Percentiles rank a stretch among this genome's conserved stretches.
These are phyloP conservation scores for Ligdia adustata DNA, from an alignment of 2,888 invertebrate species.

Conservation along the genomic window DNA sequence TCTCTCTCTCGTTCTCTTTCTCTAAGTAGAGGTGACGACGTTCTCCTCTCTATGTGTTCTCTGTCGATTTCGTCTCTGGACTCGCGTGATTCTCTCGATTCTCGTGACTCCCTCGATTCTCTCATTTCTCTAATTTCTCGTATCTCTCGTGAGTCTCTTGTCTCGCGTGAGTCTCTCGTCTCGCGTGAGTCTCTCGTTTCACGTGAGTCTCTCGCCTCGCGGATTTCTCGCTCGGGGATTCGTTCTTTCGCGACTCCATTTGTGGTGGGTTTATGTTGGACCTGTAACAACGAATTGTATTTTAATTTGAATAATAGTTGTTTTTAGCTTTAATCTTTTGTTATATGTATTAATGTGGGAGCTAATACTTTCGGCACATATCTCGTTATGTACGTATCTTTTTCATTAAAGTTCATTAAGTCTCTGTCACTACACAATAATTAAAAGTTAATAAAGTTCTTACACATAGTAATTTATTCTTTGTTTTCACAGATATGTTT, in stretches of 20 bases:
- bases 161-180: constrained; percentile 44
- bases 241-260: constrained; percentile 78
- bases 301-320: no score
- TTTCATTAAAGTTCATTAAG: no score
- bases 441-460: no score
- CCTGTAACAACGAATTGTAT: constrained; percentile 69
- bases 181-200: constrained; percentile 42
- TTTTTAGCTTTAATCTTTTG: no score
- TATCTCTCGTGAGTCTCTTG: background rate
- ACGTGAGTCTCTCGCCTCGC: constrained; percentile 47
- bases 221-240: constrained; percentile 58
- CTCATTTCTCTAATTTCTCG: constrained; percentile 44
- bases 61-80: constrained; percentile 68
- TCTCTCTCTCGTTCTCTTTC: constrained; percentile 58
- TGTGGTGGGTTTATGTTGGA: constrained; percentile 76
- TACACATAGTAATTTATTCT: no score
- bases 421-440: no score
- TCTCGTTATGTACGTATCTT: no score
- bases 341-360: no score
- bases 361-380: no score
- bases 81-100: constrained; percentile 52
- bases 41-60: constrained; percentile 66
- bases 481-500: no score
- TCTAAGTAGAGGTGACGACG: constrained; percentile 69
- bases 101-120: constrained; percentile 45